phyloP scores from a whole-genome alignment of 1,140 invertebrate genomes.

The Helicoverpa armigera region DNA sequence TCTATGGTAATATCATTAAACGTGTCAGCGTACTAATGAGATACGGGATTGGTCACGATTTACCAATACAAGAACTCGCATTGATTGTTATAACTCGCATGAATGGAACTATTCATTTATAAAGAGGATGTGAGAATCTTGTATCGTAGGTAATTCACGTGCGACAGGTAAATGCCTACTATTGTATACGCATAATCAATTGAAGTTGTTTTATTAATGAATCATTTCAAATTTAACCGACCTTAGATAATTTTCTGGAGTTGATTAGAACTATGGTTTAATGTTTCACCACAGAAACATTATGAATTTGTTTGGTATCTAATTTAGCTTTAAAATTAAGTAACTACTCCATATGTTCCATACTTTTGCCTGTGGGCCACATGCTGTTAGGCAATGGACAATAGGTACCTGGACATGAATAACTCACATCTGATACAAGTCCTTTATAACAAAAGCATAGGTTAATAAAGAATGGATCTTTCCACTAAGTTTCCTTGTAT shows the following conservation, averaged over 20 bases:
- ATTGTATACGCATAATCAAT: slow-evolving; percentile 10
- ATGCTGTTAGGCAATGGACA: too few species aligned
- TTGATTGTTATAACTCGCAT: slow-evolving; percentile 38
- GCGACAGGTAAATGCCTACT: slow-evolving; percentile 29
- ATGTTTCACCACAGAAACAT: too few species aligned
- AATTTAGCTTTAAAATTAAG: too few species aligned
- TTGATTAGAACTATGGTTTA: too few species aligned
- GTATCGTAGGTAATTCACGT: slow-evolving; percentile 28
- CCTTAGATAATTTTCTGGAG: too few species aligned
- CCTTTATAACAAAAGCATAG: not conserved
- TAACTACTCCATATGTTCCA: too few species aligned
- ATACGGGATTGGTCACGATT: slow-evolving; percentile 60
- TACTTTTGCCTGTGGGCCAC: too few species aligned
- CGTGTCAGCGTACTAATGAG: slow-evolving; percentile 77
- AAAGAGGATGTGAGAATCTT: slow-evolving; percentile 44
- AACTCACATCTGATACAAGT: too few species aligned
- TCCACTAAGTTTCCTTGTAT: slow-evolving; percentile 11
- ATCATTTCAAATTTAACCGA: not conserved
- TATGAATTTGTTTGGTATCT: too few species aligned
- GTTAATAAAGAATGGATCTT: not conserved
- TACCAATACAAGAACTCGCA: slow-evolving; percentile 41
- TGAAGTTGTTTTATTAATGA: not conserved
- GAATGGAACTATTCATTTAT: slow-evolving; percentile 48
- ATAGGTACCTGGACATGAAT: too few species aligned
- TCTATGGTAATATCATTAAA: slow-evolving; percentile 75